A percentile compares a stretch with the other conserved stretches of the same genome.
Conservation (phyloP, 2,113 vertebrate species). For the Phylloscopus trochilus region DNA sequence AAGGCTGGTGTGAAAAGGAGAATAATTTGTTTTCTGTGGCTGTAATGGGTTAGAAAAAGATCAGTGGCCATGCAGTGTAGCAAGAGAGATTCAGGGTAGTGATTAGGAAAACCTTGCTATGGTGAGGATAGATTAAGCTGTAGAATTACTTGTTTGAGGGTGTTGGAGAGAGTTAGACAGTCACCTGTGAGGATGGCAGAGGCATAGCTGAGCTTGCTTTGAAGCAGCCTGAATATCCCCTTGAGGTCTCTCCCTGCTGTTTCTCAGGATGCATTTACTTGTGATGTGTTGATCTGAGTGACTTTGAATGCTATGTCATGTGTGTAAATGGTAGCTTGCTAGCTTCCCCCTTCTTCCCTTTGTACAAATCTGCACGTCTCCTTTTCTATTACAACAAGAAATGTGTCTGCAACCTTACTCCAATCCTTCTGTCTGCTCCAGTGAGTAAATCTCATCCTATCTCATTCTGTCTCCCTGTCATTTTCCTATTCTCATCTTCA, state of each 20-base stretch:
- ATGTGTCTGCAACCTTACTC: not conserved
- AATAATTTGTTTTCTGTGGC: not conserved
- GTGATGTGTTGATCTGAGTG: not conserved
- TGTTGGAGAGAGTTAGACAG: not conserved
- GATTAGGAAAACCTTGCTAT: not conserved
- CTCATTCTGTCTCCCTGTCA: not conserved
- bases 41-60: not conserved
- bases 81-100: not conserved
- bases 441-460: not conserved
- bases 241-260: not conserved
- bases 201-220: not conserved
- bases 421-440: not conserved
- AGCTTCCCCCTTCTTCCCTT: not conserved
- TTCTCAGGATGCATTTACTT: not conserved
- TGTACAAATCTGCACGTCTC: not conserved
- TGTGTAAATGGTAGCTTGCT: not conserved
- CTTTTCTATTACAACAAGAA: not conserved
- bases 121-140: not conserved
- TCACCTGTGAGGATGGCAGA: not conserved
- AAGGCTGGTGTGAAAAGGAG: not conserved
- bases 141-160: not conserved
- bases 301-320: not conserved
- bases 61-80: not conserved
- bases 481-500: not conserved
- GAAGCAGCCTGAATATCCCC: not conserved